phyloP scores from a whole-genome alignment of 2,888 invertebrate genomes.

The Theodoxus fluviatilis region DNA sequence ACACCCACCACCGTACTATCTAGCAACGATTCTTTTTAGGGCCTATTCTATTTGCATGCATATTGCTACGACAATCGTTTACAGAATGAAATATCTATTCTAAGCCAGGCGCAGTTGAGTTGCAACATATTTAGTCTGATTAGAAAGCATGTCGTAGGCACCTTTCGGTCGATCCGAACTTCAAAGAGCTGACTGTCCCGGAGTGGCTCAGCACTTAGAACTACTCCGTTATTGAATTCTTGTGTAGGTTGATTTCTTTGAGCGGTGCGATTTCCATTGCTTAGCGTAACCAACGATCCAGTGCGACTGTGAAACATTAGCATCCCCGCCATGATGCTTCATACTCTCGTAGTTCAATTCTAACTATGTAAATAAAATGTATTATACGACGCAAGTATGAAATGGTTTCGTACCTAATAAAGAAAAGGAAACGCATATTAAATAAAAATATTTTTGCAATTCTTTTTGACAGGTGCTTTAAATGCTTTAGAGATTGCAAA shows the following conservation, averaged over 20 bases:
- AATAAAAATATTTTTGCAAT: neutral
- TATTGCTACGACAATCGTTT: no score
- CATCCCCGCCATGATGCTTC: conserved; percentile 40
- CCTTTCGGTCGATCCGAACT: conserved; percentile 79
- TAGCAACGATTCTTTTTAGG: no score
- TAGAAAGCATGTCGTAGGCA: no score
- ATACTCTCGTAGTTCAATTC: neutral
- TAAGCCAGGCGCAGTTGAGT: no score
- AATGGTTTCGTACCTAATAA: neutral
- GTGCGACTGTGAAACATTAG: conserved; percentile 69
- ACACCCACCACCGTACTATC: no score
- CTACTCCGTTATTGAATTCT: conserved; percentile 65
- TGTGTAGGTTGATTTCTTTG: conserved; percentile 61
- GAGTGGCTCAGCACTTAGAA: conserved; percentile 60
- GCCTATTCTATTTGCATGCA: no score
- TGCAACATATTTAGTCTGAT: no score
- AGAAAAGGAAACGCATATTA: neutral
- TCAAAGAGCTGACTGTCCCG: conserved; percentile 61
- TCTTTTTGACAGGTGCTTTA: neutral
- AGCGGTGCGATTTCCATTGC: conserved; percentile 80
- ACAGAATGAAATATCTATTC: no score
- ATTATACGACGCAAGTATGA: neutral
- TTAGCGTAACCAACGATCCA: conserved; percentile 83
- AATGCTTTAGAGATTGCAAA: neutral
- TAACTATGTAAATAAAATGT: neutral